Percentiles rank a stretch among this genome's conserved stretches.
Evolutionary conservation across 2,113 vertebrate genomes (phyloP).

Genomic region (Solenodon paradoxus): DNA sequence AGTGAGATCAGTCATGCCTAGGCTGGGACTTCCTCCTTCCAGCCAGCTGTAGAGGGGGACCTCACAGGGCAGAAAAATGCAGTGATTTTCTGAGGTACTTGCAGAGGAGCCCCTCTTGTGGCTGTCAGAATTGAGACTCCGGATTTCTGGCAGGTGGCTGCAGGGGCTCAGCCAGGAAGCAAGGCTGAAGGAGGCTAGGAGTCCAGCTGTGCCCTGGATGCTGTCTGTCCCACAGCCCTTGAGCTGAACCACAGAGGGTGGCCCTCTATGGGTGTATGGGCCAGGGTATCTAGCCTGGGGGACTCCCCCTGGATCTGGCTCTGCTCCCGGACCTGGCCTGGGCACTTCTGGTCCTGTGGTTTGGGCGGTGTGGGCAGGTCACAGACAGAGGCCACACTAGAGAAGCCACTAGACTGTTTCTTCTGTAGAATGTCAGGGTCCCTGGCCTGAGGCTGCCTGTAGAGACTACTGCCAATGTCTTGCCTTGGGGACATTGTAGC

Average conservation of each 20-base stretch:
- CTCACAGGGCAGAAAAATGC: not conserved
- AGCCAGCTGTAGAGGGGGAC: not conserved
- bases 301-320: slow-evolving; percentile 67
- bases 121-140: not conserved
- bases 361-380: slow-evolving; percentile 23
- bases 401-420: slow-evolving; percentile 53
- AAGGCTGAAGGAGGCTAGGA: slow-evolving; percentile 65
- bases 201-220: slow-evolving; percentile 60
- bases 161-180: not conserved
- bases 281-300: slow-evolving; percentile 67
- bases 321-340: slow-evolving; percentile 31
- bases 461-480: slow-evolving; percentile 46
- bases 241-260: slow-evolving; percentile 49
- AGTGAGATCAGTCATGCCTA: not conserved
- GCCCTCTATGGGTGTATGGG: slow-evolving; percentile 57
- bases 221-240: not conserved
- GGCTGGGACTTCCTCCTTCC: not conserved
- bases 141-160: not conserved
- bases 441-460: slow-evolving; percentile 63
- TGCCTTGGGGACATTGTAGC: slow-evolving; percentile 42
- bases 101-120: not conserved
- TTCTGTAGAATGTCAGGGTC: slow-evolving; percentile 56
- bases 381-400: not conserved
- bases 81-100: not conserved
- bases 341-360: slow-evolving; percentile 46